Percentiles rank a stretch among this genome's conserved stretches.
phyloP scores from a whole-genome alignment of 1,140 invertebrate species.

The Lasioglossum albipes region DNA sequence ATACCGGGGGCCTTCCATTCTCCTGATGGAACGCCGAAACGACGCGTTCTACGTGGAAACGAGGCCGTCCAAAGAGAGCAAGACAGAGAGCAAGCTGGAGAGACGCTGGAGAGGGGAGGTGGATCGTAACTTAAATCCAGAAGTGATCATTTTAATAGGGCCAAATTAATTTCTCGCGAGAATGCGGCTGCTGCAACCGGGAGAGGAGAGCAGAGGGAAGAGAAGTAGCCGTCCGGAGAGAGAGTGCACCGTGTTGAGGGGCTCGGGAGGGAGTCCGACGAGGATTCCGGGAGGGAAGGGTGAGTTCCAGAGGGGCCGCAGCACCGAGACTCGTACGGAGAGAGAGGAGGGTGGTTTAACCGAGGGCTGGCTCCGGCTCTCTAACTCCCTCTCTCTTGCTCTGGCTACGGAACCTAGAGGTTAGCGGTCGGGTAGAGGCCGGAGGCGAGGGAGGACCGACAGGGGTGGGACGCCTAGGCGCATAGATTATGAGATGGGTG shows the following conservation, averaged over 20 bases:
- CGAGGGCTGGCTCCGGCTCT: conserved; percentile 14
- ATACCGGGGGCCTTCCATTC: conserved; percentile 44
- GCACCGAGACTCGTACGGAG: conserved; percentile 1
- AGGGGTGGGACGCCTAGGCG: conserved; percentile 51
- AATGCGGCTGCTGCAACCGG: conserved; percentile 60
- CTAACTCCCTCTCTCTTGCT: background rate
- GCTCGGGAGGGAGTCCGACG: background rate
- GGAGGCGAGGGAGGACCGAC: conserved; percentile 40
- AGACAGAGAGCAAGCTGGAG: background rate
- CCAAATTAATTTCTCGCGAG: conserved; percentile 71
- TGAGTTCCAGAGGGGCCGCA: conserved; percentile 45
- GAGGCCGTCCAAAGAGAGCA: too few species aligned
- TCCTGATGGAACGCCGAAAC: conserved; percentile 41
- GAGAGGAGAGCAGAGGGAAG: conserved; percentile 34
- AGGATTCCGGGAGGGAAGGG: conserved; percentile 2
- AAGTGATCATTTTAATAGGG: conserved; percentile 71
- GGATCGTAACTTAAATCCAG: conserved; percentile 70
- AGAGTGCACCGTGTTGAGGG: background rate
- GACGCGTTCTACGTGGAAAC: background rate
- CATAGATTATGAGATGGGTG: conserved; percentile 74
- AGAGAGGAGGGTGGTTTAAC: conserved; percentile 18
- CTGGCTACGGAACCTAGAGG: conserved; percentile 47
- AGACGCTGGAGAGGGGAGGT: background rate
- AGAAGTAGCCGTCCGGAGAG: background rate
- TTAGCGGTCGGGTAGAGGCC: conserved; percentile 33